Conservation (phyloP, 2,797 vertebrate species). For the Syngnathus rostellatus region DNA sequence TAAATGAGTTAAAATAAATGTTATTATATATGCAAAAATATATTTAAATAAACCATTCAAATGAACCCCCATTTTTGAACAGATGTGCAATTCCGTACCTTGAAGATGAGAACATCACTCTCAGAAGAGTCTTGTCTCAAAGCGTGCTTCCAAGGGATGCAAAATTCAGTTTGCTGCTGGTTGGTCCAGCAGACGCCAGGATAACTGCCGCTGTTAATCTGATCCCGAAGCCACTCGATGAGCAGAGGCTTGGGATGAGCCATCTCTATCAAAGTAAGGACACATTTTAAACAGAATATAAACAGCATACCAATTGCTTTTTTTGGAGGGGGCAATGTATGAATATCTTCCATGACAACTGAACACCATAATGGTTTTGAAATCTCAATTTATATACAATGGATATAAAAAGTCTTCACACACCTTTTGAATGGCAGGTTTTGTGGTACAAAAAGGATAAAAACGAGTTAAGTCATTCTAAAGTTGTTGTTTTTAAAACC, state of each 20-base stretch:
- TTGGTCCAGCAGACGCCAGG: conserved; percentile 78
- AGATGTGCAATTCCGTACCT: conserved; percentile 50
- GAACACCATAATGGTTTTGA: not conserved
- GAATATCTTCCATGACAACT: not conserved
- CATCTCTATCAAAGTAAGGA: conserved; percentile 56
- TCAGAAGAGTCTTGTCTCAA: conserved; percentile 73
- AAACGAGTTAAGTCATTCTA: too few relatives aligned
- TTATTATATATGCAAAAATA: too few relatives aligned
- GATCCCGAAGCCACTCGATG: conserved; percentile 73
- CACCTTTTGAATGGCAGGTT: too few relatives aligned
- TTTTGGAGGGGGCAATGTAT: too few relatives aligned
- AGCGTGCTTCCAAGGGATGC: conserved; percentile 83
- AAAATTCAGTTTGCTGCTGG: conserved; percentile 63
- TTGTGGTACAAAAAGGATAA: too few relatives aligned
- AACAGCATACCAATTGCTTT: not conserved
- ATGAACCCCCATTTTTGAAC: too few relatives aligned
- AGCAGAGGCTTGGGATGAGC: conserved; percentile 71
- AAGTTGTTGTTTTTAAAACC: not conserved
- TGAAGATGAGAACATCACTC: conserved; percentile 76
- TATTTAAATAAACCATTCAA: too few relatives aligned
- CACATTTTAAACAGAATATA: not conserved
- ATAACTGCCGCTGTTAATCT: conserved; percentile 65
- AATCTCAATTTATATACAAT: not conserved
- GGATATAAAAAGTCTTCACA: not conserved
- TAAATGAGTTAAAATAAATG: too few relatives aligned